Percentiles rank a stretch among this genome's conserved stretches.
Evolutionary conservation across 2,888 invertebrate species (phyloP).

Genomic region (Aleiodes testaceus): DNA sequence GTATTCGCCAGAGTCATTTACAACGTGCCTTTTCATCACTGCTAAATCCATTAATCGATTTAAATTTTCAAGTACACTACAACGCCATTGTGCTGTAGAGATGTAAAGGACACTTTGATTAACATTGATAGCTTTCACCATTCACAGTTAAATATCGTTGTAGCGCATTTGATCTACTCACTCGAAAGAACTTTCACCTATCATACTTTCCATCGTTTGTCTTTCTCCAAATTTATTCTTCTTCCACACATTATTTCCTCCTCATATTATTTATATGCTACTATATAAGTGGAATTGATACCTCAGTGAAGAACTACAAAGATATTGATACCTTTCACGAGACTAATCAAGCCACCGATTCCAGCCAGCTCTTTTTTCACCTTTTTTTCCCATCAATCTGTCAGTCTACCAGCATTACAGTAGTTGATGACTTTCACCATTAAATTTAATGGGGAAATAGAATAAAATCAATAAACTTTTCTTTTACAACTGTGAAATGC

Average conservation of each 20-base stretch:
- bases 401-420: neutral
- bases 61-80: conserved; percentile 6
- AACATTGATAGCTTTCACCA: conserved; percentile 29
- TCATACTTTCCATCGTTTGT: conserved; percentile 42
- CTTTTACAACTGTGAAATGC: conserved; percentile 18
- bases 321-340: conserved; percentile 21
- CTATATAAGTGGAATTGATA: neutral
- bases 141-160: conserved; percentile 26
- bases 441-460: conserved; percentile 12
- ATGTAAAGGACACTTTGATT: conserved; percentile 11
- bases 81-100: conserved; percentile 2
- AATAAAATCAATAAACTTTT: conserved; percentile 1
- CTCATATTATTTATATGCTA: conserved; percentile 7
- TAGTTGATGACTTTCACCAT: conserved; percentile 19
- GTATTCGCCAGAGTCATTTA: conserved; percentile 10
- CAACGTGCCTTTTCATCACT: conserved; percentile 5
- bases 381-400: neutral
- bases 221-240: neutral
- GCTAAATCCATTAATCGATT: conserved; percentile 15
- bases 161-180: conserved; percentile 31
- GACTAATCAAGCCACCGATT: neutral
- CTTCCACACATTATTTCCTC: neutral
- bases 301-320: neutral
- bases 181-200: conserved; percentile 36
- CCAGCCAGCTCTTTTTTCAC: neutral